These are phyloP conservation scores for Microhierax caerulescens DNA, from an alignment of 2,797 vertebrate genomes.

Conservation along the genomic window DNA sequence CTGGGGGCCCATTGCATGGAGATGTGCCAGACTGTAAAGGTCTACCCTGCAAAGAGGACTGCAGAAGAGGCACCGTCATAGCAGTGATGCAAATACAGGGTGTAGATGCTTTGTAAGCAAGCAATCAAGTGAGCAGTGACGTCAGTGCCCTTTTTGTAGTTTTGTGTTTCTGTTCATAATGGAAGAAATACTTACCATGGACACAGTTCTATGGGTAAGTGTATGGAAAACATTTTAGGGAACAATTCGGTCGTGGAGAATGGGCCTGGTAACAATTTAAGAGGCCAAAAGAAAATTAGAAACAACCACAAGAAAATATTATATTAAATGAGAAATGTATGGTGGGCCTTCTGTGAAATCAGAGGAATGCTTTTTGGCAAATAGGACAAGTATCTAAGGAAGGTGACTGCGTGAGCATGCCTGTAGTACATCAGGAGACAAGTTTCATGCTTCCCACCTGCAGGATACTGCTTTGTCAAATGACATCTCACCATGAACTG, in stretches of 20 bases:
- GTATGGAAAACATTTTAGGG: background rate
- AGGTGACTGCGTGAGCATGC: background rate
- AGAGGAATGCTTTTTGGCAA: background rate
- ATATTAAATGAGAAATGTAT: background rate
- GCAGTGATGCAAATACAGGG: background rate
- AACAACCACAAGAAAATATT: background rate
- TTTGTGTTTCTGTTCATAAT: background rate
- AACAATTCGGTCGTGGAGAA: background rate
- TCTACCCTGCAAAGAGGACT: background rate
- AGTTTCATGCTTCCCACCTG: background rate
- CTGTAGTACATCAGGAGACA: background rate
- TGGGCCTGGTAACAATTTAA: background rate
- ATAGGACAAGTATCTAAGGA: background rate
- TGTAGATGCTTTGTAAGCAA: background rate
- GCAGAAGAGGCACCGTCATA: background rate
- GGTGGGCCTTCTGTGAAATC: background rate
- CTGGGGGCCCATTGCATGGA: background rate
- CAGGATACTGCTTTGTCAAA: background rate
- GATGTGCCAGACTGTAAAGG: background rate
- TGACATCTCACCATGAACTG: background rate
- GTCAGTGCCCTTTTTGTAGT: background rate
- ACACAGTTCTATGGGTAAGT: background rate
- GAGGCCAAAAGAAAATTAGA: background rate
- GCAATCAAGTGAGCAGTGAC: background rate
- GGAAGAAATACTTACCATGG: background rate